Conservation (phyloP, 2,888 invertebrate species). For the Dynastes grantii region DNA sequence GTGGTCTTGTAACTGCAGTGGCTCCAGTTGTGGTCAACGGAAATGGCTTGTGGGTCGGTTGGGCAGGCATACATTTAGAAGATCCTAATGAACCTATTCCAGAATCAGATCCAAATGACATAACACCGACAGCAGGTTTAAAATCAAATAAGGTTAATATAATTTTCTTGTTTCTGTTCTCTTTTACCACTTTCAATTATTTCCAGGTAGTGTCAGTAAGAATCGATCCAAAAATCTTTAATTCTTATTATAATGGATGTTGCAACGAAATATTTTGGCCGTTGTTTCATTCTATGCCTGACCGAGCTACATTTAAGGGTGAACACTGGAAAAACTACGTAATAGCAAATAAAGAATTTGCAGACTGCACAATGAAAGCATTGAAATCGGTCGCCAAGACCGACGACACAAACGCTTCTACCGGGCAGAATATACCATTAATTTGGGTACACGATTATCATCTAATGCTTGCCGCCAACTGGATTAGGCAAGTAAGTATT, state of each 20-base stretch:
- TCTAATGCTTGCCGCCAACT: constrained; percentile 92
- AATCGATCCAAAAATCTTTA: constrained; percentile 83
- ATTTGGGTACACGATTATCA: constrained; percentile 98
- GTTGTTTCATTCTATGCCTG: constrained; percentile 93
- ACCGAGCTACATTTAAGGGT: constrained; percentile 86
- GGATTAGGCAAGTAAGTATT: constrained; percentile 82
- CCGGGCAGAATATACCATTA: constrained; percentile 75
- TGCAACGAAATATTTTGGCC: constrained; percentile 96
- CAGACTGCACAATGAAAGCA: constrained; percentile 83
- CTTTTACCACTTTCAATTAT: constrained; percentile 12
- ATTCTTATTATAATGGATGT: constrained; percentile 93
- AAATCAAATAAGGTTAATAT: constrained; percentile 82
- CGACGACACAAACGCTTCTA: constrained; percentile 64
- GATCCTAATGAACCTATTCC: constrained; percentile 86
- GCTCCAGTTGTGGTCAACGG: constrained; percentile 91
- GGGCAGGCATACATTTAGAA: constrained; percentile 89
- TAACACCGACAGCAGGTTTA: constrained; percentile 89
- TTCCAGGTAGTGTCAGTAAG: constrained; percentile 86
- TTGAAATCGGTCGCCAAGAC: constrained; percentile 74
- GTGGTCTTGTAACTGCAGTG: constrained; percentile 91
- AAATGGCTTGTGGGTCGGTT: constrained; percentile 91
- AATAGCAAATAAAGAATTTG: constrained; percentile 87
- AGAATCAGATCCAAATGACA: constrained; percentile 89
- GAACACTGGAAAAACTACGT: constrained; percentile 89
- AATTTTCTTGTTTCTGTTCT: neutral